Base-by-base conservation (phyloP, 2,113 vertebrate species). In the Spea bombifrons region DNA sequence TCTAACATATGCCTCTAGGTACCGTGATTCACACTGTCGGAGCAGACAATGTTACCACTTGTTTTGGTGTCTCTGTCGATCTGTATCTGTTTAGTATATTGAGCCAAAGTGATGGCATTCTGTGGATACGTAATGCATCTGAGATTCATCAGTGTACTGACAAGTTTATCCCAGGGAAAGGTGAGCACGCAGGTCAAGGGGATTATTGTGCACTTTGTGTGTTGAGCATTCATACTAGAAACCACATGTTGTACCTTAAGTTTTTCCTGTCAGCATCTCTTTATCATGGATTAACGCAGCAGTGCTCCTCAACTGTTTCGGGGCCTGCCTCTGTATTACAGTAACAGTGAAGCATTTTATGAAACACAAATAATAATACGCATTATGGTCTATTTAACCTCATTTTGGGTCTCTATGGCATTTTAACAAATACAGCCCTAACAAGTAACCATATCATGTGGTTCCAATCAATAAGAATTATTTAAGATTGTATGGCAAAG, bases 101-200 rank as follows among this genome's bases (percentile, higher is more conserved):
- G 30, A 67, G 7, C 50, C 68, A 78, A 77, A 66, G 1, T 66
- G 48, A 76, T 76, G 12, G 75, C 67, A 16, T 78, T 48, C 71
- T 66, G 43, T 65, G 17, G 68, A 78, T 78, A 55, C 63, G 69
- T 71, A 71, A 77, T 71, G 76, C 65, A 68, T 72, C 49, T 78
- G 76, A 49, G 30, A 71, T 71, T 53, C 67, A 78, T 78, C 69
- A 71, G 68, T 5, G 52, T 65, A 10, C 68, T 78, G 76, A 65
- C 76, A 78, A 71, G 76, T 78, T 63, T 71, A 71, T 71, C 48
- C 69, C 69, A 71, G 59, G 43, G 68, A 78, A 67, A 71, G 65
- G 68, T 66, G 69, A 78, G 59, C 15, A 53, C 61, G 52, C 68
- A 72, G 76, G 76, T 78, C 76, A 78, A 78, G 76, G 71, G 59